A percentile compares a stretch with the other conserved stretches of the same genome.
Conservation (phyloP, 1,140 invertebrate genomes). For the Hycleus cichorii region DNA sequence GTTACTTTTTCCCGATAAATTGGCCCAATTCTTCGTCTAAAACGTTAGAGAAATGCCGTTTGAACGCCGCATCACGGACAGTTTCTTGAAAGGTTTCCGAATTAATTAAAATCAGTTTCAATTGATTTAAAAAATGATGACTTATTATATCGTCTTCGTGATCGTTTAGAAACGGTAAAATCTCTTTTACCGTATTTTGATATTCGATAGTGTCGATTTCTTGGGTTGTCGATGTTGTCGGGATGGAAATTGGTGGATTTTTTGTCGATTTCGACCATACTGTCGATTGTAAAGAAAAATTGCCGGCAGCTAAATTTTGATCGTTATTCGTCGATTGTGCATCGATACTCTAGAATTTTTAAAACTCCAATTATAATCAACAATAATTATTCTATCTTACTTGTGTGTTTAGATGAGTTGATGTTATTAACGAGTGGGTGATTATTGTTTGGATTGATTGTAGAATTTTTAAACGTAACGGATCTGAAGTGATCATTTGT, state of each 20-base stretch:
- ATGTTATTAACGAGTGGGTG: slow-evolving; percentile 28
- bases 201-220: not conserved
- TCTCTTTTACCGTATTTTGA: slow-evolving; percentile 22
- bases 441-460: slow-evolving; percentile 48
- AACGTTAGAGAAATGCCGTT: slow-evolving; percentile 32
- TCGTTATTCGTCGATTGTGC: not conserved
- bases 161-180: slow-evolving; percentile 25
- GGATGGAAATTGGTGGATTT: not conserved
- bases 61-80: slow-evolving; percentile 29
- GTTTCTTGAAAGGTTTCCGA: slow-evolving; percentile 27
- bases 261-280: slow-evolving; percentile 19
- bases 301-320: not conserved
- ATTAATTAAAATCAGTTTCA: slow-evolving; percentile 31
- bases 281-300: slow-evolving; percentile 20
- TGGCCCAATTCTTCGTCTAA: slow-evolving; percentile 30
- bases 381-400: slow-evolving; percentile 11
- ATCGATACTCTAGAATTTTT: not conserved
- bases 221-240: not conserved
- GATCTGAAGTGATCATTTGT: slow-evolving; percentile 56
- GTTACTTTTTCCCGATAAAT: slow-evolving; percentile 34
- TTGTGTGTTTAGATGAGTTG: slow-evolving; percentile 17
- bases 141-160: slow-evolving; percentile 25
- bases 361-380: not conserved
- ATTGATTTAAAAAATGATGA: slow-evolving; percentile 19
- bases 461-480: slow-evolving; percentile 52